Evolutionary conservation across 1,140 invertebrate species (phyloP), one percentile per base, ranked within the genome.

Genomic region (Micrasema minimum): DNA sequence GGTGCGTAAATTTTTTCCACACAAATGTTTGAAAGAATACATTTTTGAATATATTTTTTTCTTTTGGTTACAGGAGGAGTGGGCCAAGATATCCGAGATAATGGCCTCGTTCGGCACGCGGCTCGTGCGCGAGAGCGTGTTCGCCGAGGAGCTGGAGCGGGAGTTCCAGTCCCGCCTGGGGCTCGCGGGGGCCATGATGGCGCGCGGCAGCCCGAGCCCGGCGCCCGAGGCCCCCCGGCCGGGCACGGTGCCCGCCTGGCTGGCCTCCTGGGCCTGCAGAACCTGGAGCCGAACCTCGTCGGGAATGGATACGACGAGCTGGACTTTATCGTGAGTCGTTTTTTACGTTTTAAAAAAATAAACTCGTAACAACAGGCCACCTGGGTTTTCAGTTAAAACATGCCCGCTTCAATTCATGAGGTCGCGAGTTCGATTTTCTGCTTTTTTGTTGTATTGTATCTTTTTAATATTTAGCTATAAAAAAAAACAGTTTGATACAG

Each of bases 71-170:
- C 88, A 93, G 79, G 94, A 96, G 83, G 95, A 97, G 81, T 97
- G 95, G 93, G 93, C 93, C 1, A 96, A 96, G 82, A 97, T 98
- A 69, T 93, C 93, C 7, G 94, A 96, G 81, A 96, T 96, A 69
- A 95, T 98, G 90, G 93, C 93, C 16, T 93, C 93, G 1, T 94
- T 97, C 77, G 94, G 95, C 31, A 92, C 90, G 59, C 91, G 91
- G 18, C 84, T 92, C 10, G 90, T 93, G 2, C 80, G 92, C 6
- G 93, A 94, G 78, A 93, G 91, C 0, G 91, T 94, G 2, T 94
- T 95, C 80, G 90, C 94, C 35, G 89, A 88, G 7, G 93, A 96
- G 76, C 83, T 94, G 72, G 92, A 95, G 78, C 90, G 92, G 77
- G 92, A 94, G 80, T 94, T 95, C 79, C 91, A 93, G 74, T 87